Base-by-base conservation (phyloP, 2,113 vertebrate species). In the Pyrgilauda ruficollis region DNA sequence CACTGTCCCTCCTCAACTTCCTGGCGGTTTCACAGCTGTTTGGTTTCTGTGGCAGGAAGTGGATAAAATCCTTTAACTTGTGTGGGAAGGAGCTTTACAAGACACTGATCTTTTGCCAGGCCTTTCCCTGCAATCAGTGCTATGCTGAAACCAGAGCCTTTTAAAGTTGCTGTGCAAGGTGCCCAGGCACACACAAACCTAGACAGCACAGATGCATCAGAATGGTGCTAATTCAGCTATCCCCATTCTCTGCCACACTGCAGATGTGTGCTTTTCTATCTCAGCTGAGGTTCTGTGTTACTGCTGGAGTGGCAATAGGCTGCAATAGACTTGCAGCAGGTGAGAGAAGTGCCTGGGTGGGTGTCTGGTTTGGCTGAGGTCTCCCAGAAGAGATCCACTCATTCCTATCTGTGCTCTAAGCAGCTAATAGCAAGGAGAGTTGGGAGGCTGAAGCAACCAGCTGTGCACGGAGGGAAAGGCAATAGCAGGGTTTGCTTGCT, bases 241-340 rank as follows among this genome's bases (percentile, higher is more conserved):
- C 11, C 35, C 44, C 21, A 23, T 84, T 66, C 66, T 89, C 91
- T 96, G 72, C 55, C 83, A 94, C 28, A 21, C 41, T 95, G 93
- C 91, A 94, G 81, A 94, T 93, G 77, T 91, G 84, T 95, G 96
- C 73, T 87, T 74, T 93, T 87, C 88, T 53, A 63, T 49, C 64
- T 70, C 80, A 84, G 91, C 90, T 52, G 94, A 88, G 59, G 49
- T 63, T 89, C 70, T 62, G 55, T 76, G 66, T 84, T 39, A 22
- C 58, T 85, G 74, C 78, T 49, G 52, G 86, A 39, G 55, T 31
- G 35, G 50, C 2, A 14, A 4, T 37, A 46, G 56, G 46, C 81
- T 89, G 64, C 33, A 13, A 4, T 8, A 35, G n/a, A 17, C 23
- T 90, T 53, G 37, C 56, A 84, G 80, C 30, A 39, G 59, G 46